These are phyloP conservation scores for Drosophila mayaguana DNA, from an alignment of 2,888 invertebrate genomes.

Conservation along the genomic window DNA sequence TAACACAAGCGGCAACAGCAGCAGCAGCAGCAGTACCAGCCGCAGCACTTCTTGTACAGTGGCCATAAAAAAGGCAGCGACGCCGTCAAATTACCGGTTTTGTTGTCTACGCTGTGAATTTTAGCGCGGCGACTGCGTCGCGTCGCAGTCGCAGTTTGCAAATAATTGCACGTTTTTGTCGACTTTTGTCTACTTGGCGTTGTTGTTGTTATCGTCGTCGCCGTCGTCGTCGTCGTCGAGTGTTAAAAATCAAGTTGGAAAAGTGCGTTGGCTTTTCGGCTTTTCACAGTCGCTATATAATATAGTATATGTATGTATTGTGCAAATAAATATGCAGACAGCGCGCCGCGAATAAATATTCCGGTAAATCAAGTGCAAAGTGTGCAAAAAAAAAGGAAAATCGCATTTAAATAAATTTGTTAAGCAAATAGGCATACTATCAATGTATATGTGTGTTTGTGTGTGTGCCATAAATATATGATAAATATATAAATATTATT, in stretches of 20 bases:
- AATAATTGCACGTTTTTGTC: conserved; percentile 66
- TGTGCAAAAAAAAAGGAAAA: conserved; percentile 24
- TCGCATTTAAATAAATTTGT: conserved; percentile 11
- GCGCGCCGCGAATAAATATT: conserved; percentile 28
- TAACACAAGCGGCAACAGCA: conserved; percentile 17
- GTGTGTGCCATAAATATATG: conserved; percentile 43
- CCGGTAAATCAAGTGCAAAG: conserved; percentile 35
- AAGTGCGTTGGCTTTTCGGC: conserved; percentile 73
- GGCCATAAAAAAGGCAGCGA: conserved; percentile 39
- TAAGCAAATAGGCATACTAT: conserved; percentile 29
- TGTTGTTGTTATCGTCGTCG: conserved; percentile 3
- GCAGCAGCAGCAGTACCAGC: conserved; percentile 13
- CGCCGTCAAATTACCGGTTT: conserved; percentile 74
- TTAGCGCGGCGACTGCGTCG: conserved; percentile 56
- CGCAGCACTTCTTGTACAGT: conserved; percentile 42
- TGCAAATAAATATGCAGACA: conserved; percentile 30
- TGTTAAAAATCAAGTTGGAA: conserved; percentile 59
- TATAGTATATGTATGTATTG: background rate
- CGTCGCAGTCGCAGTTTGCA: conserved; percentile 44
- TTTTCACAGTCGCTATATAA: conserved; percentile 17
- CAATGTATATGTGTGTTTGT: conserved; percentile 9
- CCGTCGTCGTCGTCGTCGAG: conserved; percentile 1
- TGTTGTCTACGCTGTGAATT: conserved; percentile 64
- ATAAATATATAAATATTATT: conserved; percentile 27
- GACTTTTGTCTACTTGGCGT: conserved; percentile 16